These are phyloP conservation scores for Arrhamphus sclerolepis DNA, from an alignment of 2,797 vertebrate genomes.

Conservation along the genomic window DNA sequence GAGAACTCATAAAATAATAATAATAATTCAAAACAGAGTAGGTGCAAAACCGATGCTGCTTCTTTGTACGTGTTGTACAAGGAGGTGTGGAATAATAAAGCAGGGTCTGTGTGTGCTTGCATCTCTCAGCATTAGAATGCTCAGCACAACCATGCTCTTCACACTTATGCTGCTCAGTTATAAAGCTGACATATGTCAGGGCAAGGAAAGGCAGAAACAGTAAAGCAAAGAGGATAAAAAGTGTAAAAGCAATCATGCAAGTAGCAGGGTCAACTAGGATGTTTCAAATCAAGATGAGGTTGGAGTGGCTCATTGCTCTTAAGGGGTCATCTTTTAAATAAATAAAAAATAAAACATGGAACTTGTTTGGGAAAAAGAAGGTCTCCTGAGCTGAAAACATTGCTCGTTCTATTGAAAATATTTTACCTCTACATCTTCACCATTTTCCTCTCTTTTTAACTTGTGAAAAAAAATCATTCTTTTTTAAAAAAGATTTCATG, in stretches of 20 bases:
- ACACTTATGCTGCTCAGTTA: constrained; percentile 59
- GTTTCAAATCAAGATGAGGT: constrained; percentile 42
- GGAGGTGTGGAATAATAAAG: constrained; percentile 68
- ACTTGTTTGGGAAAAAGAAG: too few relatives aligned
- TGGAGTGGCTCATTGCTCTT: constrained; percentile 27
- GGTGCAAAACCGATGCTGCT: constrained; percentile 23
- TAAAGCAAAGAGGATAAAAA: constrained; percentile 26
- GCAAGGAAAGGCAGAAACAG: constrained; percentile 33
- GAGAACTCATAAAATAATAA: background rate
- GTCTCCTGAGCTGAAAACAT: constrained; percentile 19
- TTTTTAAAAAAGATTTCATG: too few relatives aligned
- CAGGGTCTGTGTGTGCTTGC: constrained; percentile 59
- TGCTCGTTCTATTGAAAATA: constrained; percentile 19
- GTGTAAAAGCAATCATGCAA: constrained; percentile 42
- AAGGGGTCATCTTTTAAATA: constrained; percentile 37
- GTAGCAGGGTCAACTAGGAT: constrained; percentile 44
- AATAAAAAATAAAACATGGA: constrained; percentile 29
- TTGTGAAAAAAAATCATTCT: too few relatives aligned
- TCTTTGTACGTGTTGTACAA: constrained; percentile 50
- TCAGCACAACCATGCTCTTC: constrained; percentile 60
- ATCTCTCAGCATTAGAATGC: constrained; percentile 68
- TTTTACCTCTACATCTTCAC: background rate
- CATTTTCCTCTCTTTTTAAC: too few relatives aligned
- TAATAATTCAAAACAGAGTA: too few relatives aligned
- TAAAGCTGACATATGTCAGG: constrained; percentile 61